Percentiles rank a stretch among this genome's conserved stretches.
These are phyloP conservation scores for Parotia lawesii DNA, from an alignment of 2,113 vertebrate species.

Conservation along the genomic window DNA sequence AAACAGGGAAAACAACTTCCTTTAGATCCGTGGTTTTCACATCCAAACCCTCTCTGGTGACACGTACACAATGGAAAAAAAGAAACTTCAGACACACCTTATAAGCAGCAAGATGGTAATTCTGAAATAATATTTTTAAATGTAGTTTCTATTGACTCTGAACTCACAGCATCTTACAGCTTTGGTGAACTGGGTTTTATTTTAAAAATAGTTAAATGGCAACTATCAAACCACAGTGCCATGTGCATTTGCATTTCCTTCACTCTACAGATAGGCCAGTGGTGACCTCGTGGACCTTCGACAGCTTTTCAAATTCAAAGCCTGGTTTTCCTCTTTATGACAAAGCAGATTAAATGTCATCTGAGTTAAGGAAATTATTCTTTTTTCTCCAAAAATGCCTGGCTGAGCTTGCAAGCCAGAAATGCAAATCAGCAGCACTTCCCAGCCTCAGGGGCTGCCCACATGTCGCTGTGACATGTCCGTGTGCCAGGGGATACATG, in stretches of 20 bases:
- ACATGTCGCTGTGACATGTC: fast-evolving
- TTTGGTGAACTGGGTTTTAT: neutral
- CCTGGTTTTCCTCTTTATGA: neutral
- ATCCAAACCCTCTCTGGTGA: neutral
- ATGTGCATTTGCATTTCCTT: neutral
- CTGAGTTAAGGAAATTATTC: neutral
- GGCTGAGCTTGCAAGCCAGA: neutral
- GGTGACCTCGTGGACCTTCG: neutral
- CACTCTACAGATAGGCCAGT: neutral
- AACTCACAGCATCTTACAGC: neutral
- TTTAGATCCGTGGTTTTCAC: neutral
- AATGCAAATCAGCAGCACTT: neutral
- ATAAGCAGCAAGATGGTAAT: neutral
- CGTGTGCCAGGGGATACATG: neutral
- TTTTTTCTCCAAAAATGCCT: neutral
- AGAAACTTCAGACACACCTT: neutral
- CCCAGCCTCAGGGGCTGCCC: neutral
- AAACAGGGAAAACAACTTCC: neutral
- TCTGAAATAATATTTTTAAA: neutral
- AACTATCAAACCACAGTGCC: neutral
- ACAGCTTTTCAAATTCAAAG: neutral
- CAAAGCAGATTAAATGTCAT: neutral
- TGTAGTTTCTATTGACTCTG: neutral
- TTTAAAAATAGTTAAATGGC: neutral
- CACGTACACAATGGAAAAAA: neutral